Percentiles rank a stretch among this genome's conserved stretches.
Conservation (phyloP, 2,888 invertebrate species). For the Formica aserva region DNA sequence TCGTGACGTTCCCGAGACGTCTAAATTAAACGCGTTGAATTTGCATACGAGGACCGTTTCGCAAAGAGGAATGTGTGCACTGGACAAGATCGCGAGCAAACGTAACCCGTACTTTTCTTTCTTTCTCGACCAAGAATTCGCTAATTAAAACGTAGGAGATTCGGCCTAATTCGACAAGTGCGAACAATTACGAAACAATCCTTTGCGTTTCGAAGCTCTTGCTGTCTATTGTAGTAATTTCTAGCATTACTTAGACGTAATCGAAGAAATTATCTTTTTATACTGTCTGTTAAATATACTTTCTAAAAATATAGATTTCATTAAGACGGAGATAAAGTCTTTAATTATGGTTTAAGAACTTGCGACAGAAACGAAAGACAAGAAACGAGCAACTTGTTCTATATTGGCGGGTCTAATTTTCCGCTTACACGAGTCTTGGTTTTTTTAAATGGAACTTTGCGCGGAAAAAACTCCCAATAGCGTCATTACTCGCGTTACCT, state of each 20-base stretch:
- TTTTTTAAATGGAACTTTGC: neutral
- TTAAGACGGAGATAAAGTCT: neutral
- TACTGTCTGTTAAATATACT: neutral
- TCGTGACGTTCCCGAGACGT: neutral
- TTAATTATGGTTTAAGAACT: neutral
- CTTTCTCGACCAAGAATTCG: neutral
- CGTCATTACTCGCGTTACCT: neutral
- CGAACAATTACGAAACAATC: conserved; percentile 2
- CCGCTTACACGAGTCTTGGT: neutral
- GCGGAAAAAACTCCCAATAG: neutral
- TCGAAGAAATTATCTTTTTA: neutral
- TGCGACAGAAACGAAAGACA: neutral
- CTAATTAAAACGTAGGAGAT: conserved; percentile 32
- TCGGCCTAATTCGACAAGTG: conserved; percentile 3
- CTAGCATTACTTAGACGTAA: neutral
- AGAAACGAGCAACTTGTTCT: neutral
- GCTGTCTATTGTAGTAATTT: neutral
- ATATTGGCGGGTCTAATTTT: neutral
- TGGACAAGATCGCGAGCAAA: conserved; percentile 6
- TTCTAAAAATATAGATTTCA: neutral
- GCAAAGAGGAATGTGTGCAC: neutral
- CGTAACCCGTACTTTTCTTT: neutral
- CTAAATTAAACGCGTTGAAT: conserved; percentile 27
- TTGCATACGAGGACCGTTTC: conserved; percentile 7
- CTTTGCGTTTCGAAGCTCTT: neutral